Conservation (phyloP, 1,140 invertebrate species). For the Hesperophylax magnus region DNA sequence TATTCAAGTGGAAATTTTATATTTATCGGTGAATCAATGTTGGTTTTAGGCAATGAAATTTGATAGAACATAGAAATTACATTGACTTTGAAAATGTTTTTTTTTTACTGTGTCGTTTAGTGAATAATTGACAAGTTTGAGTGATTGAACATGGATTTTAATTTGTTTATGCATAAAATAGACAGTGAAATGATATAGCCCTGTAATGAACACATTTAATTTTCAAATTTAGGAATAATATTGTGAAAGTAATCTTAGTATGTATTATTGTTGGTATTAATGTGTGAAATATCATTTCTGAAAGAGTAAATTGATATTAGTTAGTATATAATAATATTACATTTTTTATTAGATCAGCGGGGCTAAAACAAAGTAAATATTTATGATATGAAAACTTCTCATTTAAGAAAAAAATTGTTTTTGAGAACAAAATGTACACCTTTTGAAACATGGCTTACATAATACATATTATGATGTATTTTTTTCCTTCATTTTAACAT, state of each 20-base stretch:
- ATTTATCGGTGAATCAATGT: background rate
- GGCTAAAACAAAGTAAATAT: too few species aligned
- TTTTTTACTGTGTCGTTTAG: background rate
- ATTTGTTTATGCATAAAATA: constrained; percentile 5
- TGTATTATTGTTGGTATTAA: background rate
- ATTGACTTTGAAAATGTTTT: background rate
- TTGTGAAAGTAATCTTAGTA: background rate
- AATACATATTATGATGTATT: too few species aligned
- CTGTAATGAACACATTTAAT: background rate
- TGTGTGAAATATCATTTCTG: constrained; percentile 5
- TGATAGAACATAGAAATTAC: background rate
- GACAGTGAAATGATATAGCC: background rate
- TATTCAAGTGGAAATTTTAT: too few species aligned
- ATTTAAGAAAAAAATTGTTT: too few species aligned
- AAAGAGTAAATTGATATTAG: constrained; percentile 14
- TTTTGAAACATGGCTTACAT: too few species aligned
- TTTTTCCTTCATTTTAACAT: too few species aligned
- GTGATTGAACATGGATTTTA: background rate
- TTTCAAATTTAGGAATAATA: constrained; percentile 6
- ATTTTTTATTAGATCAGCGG: too few species aligned
- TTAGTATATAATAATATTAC: background rate
- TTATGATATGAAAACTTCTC: too few species aligned
- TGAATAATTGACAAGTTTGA: background rate
- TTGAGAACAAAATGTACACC: too few species aligned
- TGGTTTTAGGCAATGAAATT: background rate